Evolutionary conservation across 1,140 invertebrate species (phyloP), one percentile per base, ranked within the genome.

Genomic region (Oreohelix idahoensis): DNA sequence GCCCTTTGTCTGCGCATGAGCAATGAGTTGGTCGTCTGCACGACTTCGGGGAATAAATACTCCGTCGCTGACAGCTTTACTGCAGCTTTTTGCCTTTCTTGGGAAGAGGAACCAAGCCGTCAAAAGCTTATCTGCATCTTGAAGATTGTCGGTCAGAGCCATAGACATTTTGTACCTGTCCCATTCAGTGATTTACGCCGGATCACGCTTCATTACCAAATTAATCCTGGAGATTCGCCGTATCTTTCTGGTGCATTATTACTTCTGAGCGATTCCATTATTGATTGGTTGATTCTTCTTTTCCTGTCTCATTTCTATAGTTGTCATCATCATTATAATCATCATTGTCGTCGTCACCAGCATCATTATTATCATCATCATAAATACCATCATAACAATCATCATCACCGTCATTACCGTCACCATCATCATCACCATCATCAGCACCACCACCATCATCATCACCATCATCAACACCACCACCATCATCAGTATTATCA

Each of bases 101-200:
- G 63, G 63, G 63, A 66, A 66, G 63, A 66, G 63, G 63, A 32
- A 32, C 29, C 63, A 23, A 32, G 2, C 32, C 63, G 29, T 66
- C 63, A 66, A 66, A 5, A 66, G 63, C 63, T 66, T 66, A 66
- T 66, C 63, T 66, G 63, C 63, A 66, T 66, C 63, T 66, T 32
- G n/a, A 66, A 66, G 63, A 66, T 58, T 66, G 63, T 32, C 29
- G 63, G 32, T 32, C 29, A 35, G 63, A 23, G 63, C 17, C n/a
- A 8, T 66, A 66, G 63, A 66, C 63, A 32, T 66, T 66, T 66
- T 66, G 63, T 66, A 66, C 63, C 63, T 66, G 63, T 66, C 63
- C 20, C n/a, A n/a, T n/a, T 66, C 29, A 32, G 5, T 66, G 63
- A 66, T 66, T 66, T 66, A 66, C 29, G 5, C 2, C 11, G 8